phyloP scores from a whole-genome alignment of 2,797 vertebrate genomes.

The Neomorphus geoffroyi region DNA sequence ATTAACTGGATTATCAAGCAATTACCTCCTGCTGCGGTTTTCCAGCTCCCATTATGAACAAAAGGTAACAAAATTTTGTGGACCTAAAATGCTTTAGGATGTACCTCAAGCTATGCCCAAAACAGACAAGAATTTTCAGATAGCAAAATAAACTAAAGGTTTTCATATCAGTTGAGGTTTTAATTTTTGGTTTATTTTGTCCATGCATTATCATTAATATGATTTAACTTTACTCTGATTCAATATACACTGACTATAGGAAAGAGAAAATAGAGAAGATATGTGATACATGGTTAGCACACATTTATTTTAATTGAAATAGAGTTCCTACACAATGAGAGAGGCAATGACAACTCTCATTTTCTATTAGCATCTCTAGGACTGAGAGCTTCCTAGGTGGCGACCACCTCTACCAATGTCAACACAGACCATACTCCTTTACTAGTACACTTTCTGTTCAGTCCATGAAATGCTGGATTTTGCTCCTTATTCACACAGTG shows the following conservation, averaged over 20 bases:
- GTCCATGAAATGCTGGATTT: background rate
- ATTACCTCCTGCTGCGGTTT: background rate
- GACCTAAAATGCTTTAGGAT: background rate
- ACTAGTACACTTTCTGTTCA: background rate
- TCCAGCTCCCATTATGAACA: background rate
- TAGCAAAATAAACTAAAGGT: background rate
- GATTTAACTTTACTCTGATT: background rate
- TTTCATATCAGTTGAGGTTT: background rate
- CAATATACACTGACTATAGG: background rate
- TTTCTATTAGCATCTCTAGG: background rate
- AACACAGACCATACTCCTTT: background rate
- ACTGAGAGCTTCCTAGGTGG: background rate
- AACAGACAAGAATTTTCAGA: background rate
- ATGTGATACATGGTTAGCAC: background rate
- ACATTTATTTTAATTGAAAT: background rate
- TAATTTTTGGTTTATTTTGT: background rate
- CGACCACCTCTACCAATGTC: background rate
- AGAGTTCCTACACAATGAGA: background rate
- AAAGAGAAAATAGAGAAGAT: background rate
- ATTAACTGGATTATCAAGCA: constrained; percentile 1
- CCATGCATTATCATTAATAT: background rate
- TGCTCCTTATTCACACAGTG: background rate
- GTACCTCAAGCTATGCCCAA: background rate
- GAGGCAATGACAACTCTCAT: background rate
- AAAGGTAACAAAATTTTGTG: background rate